Conservation (phyloP, 1,140 invertebrate species). For the Eubasilissa regina region DNA sequence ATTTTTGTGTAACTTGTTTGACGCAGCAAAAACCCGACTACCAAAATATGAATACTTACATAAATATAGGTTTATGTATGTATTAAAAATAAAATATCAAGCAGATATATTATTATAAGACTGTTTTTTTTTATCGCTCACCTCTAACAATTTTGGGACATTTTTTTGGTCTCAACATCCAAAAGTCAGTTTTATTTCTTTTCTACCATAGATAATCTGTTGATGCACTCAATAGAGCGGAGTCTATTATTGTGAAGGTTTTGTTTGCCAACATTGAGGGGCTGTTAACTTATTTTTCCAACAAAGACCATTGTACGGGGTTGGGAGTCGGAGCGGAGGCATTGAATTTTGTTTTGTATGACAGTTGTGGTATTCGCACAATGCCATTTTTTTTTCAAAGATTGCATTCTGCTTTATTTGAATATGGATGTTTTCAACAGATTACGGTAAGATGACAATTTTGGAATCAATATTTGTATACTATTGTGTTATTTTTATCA, state of each 20-base stretch:
- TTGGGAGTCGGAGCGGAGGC: slow-evolving; percentile 9
- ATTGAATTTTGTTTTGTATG: slow-evolving; percentile 48
- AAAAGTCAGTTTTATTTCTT: slow-evolving; percentile 41
- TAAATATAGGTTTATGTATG: no score
- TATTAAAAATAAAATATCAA: no score
- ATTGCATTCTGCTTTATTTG: slow-evolving; percentile 26
- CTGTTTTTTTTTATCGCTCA: background rate
- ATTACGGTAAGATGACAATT: slow-evolving; percentile 29
- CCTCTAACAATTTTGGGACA: background rate
- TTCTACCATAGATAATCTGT: slow-evolving; percentile 46
- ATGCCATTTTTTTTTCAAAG: slow-evolving; percentile 24
- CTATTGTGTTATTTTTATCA: slow-evolving; percentile 28
- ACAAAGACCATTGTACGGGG: slow-evolving; percentile 51
- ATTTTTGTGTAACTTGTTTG: no score
- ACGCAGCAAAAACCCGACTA: no score
- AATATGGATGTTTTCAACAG: slow-evolving; percentile 8
- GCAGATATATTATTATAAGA: no score
- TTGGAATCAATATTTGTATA: slow-evolving; percentile 35
- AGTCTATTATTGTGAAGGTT: slow-evolving; percentile 56
- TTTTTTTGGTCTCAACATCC: background rate
- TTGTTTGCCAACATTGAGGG: slow-evolving; percentile 59
- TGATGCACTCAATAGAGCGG: slow-evolving; percentile 55
- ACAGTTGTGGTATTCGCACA: slow-evolving; percentile 58
- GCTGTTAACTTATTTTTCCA: slow-evolving; percentile 56
- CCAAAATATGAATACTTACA: no score